Evolutionary conservation across 35 echinoderm and acorn worm genomes (phyloP).

Genomic region (Lytechinus variegatus): DNA sequence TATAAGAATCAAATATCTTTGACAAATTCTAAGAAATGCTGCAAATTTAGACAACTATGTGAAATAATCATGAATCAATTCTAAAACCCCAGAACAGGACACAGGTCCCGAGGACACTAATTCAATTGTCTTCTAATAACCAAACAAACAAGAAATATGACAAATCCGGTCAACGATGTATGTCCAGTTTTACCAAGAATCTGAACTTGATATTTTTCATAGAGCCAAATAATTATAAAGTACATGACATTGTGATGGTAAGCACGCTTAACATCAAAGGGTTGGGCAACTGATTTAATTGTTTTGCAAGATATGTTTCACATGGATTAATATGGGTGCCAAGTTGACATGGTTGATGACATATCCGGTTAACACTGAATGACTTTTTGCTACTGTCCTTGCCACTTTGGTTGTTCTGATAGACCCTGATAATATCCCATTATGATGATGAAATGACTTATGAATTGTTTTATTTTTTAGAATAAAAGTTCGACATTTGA

Average conservation of each 20-base stretch:
- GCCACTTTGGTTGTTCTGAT: background rate
- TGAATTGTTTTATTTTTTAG: background rate
- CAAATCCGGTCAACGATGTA: background rate
- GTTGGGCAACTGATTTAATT: background rate
- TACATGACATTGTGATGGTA: background rate
- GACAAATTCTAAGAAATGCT: background rate
- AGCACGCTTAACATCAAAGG: too few relatives aligned
- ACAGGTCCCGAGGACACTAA: background rate
- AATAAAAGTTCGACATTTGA: background rate
- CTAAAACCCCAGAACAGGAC: background rate
- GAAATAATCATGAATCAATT: background rate
- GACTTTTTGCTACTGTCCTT: conserved; percentile 1
- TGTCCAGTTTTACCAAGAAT: background rate
- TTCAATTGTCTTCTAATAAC: background rate
- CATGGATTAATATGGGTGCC: background rate
- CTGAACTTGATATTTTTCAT: background rate
- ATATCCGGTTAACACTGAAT: background rate
- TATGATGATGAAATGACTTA: background rate
- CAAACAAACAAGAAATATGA: background rate
- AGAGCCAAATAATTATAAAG: background rate
- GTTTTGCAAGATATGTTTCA: background rate
- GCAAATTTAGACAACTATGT: background rate
- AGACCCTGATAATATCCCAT: background rate
- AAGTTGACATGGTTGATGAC: background rate
- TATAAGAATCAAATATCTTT: background rate